Conservation (phyloP, 2,797 vertebrate species). For the Microctenopoma steveboyesi region DNA sequence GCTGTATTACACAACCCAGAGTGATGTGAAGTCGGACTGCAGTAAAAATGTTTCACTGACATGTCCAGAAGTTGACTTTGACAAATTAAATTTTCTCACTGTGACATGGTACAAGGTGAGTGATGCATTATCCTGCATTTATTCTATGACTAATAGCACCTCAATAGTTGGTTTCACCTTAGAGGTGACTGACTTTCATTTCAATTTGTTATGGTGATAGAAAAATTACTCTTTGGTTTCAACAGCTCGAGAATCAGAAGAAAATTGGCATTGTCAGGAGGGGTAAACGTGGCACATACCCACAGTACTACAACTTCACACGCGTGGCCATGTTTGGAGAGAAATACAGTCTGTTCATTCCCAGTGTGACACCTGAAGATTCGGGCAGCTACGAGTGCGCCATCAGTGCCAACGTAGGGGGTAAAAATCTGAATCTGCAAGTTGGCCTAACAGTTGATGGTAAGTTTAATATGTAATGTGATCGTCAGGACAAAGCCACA, state of each 20-base stretch:
- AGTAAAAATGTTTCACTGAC: constrained; percentile 39
- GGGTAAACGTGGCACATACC: accelerated
- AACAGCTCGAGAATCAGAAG: accelerated
- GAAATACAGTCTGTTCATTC: constrained; percentile 50
- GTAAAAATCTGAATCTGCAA: background rate
- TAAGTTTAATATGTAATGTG: constrained; percentile 42
- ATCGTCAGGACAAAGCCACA: background rate
- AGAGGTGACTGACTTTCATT: background rate
- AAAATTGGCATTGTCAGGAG: constrained; percentile 54
- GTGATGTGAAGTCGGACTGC: constrained; percentile 26
- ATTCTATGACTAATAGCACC: background rate
- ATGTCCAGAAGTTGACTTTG: constrained; percentile 43
- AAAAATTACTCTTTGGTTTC: background rate
- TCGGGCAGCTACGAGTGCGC: constrained; percentile 72
- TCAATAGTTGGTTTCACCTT: background rate
- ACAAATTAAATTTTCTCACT: constrained; percentile 28
- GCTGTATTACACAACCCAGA: constrained; percentile 37
- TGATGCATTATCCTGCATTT: background rate
- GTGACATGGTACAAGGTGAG: constrained; percentile 82
- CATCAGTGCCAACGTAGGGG: constrained; percentile 54
- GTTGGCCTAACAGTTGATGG: constrained; percentile 66
- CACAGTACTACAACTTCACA: accelerated
- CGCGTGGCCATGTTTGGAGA: constrained; percentile 4
- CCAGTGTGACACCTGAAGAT: constrained; percentile 48
- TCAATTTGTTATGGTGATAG: background rate